Evolutionary conservation across 1,140 invertebrate species (phyloP).

Genomic region (Bacillus rossius): DNA sequence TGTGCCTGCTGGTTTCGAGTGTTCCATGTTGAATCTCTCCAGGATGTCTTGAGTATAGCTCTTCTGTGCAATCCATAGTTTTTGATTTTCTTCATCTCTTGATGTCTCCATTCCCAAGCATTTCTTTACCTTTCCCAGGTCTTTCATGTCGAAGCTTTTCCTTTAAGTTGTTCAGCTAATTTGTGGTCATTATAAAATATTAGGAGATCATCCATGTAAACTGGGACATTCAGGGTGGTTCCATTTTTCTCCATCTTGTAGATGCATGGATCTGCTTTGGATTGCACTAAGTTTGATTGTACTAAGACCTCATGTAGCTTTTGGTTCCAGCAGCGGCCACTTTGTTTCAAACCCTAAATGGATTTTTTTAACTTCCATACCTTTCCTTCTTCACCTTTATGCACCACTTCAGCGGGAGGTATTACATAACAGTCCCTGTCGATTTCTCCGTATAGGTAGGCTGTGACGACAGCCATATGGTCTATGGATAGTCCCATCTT

Average conservation of each 20-base stretch:
- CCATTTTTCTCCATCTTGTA: background rate
- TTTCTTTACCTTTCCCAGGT: too few relatives aligned
- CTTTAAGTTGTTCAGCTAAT: background rate
- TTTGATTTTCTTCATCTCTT: background rate
- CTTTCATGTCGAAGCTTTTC: background rate
- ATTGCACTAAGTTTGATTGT: constrained; percentile 12
- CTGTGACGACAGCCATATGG: constrained; percentile 37
- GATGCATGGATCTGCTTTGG: background rate
- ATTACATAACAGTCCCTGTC: constrained; percentile 40
- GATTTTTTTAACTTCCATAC: constrained; percentile 21
- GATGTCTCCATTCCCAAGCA: background rate
- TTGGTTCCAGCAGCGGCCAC: too few relatives aligned
- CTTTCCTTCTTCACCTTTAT: background rate
- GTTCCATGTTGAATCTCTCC: too few relatives aligned
- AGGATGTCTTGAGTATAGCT: background rate
- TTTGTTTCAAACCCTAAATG: constrained; percentile 10
- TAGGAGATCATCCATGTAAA: background rate
- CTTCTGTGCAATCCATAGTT: background rate
- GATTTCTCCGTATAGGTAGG: constrained; percentile 39
- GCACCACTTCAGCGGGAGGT: constrained; percentile 34
- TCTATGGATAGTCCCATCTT: constrained; percentile 29
- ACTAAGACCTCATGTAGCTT: background rate
- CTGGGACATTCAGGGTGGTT: background rate
- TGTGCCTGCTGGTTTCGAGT: too few relatives aligned
- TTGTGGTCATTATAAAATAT: background rate